A percentile compares a stretch with the other conserved stretches of the same genome.
These are phyloP conservation scores for Drosophila phalerata DNA, from an alignment of 2,888 invertebrate species.

Conservation along the genomic window DNA sequence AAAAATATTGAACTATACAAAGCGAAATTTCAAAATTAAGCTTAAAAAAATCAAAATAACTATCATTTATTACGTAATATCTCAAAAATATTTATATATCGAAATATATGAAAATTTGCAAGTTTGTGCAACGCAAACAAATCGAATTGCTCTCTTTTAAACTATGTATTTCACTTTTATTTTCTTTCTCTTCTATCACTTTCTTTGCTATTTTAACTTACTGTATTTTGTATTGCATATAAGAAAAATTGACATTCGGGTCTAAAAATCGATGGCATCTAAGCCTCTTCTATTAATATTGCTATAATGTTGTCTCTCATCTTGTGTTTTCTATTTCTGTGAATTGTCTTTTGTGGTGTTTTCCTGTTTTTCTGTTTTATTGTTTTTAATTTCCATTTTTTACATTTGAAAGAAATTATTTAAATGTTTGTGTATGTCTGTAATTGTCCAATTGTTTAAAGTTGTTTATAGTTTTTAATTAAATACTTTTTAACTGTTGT, in stretches of 20 bases:
- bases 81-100: background rate
- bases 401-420: conserved; percentile 17
- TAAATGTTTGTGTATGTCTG: conserved; percentile 43
- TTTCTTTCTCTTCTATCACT: conserved; percentile 25
- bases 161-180: background rate
- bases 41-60: background rate
- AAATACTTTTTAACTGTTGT: conserved; percentile 55
- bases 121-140: background rate
- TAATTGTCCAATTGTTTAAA: conserved; percentile 39
- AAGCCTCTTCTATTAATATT: conserved; percentile 27
- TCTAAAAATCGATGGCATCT: conserved; percentile 37
- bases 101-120: background rate
- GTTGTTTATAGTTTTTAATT: conserved; percentile 40
- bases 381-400: conserved; percentile 17
- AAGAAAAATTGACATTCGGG: conserved; percentile 84
- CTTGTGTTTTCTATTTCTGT: conserved; percentile 18
- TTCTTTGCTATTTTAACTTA: conserved; percentile 35
- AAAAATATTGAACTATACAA: background rate
- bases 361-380: conserved; percentile 24
- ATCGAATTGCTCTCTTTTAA: background rate
- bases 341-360: conserved; percentile 21
- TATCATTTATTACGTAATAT: conserved; percentile 5
- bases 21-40: background rate
- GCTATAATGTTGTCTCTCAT: conserved; percentile 35
- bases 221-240: conserved; percentile 24